phyloP scores from a whole-genome alignment of 2,888 invertebrate genomes.

The Drosophila anomalata region DNA sequence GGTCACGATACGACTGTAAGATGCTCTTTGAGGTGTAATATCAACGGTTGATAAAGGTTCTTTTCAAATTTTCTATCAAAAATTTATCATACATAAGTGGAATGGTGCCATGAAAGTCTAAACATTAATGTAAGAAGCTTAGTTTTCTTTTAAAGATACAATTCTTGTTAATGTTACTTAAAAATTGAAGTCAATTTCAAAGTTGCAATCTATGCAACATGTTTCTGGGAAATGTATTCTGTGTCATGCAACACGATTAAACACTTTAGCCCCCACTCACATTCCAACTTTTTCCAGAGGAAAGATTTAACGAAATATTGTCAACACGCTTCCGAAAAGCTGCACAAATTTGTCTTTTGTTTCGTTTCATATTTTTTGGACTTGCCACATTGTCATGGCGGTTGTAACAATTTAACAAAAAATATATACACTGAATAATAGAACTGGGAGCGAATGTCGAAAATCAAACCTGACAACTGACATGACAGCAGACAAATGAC shows the following conservation, averaged over 20 bases:
- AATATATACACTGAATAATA: conserved; percentile 14
- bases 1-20: conserved; percentile 22
- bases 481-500: conserved; percentile 80
- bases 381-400: conserved; percentile 53
- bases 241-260: conserved; percentile 25
- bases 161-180: too few species aligned
- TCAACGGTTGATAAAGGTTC: background rate
- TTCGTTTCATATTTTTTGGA: conserved; percentile 45
- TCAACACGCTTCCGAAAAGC: conserved; percentile 55
- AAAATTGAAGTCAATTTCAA: background rate
- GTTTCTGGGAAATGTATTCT: background rate
- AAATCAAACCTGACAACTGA: conserved; percentile 78
- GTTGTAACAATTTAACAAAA: conserved; percentile 67
- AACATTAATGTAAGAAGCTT: background rate
- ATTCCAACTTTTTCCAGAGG: background rate
- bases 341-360: conserved; percentile 52
- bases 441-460: conserved; percentile 54
- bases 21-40: conserved; percentile 5
- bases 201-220: background rate
- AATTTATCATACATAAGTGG: background rate
- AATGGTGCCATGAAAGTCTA: background rate
- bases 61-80: background rate
- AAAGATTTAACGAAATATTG: conserved; percentile 62
- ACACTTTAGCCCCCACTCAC: conserved; percentile 10
- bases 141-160: too few species aligned